Conservation (phyloP, 2,888 invertebrate species). For the Pandemis corylana region DNA sequence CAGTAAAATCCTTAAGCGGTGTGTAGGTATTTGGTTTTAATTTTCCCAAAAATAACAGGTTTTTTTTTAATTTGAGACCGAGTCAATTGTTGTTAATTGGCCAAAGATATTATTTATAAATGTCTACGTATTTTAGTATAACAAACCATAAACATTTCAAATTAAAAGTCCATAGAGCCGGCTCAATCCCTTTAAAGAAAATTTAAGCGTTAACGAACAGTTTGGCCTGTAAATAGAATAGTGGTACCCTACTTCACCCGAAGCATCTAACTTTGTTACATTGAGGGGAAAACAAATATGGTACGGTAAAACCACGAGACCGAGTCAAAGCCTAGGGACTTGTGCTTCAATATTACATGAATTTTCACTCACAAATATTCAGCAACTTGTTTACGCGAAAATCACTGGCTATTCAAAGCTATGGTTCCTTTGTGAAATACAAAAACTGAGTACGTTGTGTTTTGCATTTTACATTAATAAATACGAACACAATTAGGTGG, state of each 20-base stretch:
- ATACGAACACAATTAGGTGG: background rate
- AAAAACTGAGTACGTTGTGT: background rate
- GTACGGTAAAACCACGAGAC: conserved; percentile 1
- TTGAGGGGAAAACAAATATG: conserved; percentile 15
- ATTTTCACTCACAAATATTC: conserved; percentile 26
- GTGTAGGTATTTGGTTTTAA: no score
- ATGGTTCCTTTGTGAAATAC: background rate
- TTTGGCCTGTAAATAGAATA: background rate
- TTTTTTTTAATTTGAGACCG: no score
- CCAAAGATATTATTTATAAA: no score
- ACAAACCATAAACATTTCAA: background rate
- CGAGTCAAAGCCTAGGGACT: conserved; percentile 16
- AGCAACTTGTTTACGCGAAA: background rate
- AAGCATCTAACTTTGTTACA: conserved; percentile 17
- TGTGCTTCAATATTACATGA: conserved; percentile 22
- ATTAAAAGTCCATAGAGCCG: background rate
- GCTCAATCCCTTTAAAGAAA: background rate
- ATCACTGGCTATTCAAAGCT: background rate
- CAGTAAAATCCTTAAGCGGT: no score
- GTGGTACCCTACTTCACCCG: background rate
- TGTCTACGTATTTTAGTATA: no score
- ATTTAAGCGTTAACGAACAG: background rate
- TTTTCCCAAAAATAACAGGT: no score
- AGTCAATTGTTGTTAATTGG: no score
- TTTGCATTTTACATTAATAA: background rate